Percentiles rank a stretch among this genome's conserved stretches.
These are phyloP conservation scores for Lerista edwardsae DNA, from an alignment of 2,797 vertebrate species.

Conservation along the genomic window DNA sequence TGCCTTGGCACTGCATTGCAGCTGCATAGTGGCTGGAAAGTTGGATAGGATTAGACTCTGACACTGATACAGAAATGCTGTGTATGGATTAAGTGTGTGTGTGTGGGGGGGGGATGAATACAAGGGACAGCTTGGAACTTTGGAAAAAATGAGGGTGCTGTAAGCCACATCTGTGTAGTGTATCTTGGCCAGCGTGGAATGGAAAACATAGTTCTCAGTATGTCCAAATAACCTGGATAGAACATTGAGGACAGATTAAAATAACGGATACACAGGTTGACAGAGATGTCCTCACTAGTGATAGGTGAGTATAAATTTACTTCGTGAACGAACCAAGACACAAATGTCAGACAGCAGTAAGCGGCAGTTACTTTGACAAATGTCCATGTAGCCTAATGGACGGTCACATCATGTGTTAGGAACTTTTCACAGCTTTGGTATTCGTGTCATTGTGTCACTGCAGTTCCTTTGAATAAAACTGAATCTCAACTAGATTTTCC, in stretches of 20 bases:
- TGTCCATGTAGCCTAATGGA: background rate
- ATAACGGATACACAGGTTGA: background rate
- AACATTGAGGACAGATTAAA: background rate
- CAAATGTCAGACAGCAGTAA: background rate
- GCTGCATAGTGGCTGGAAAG: no score
- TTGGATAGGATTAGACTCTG: no score
- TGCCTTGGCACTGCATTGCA: no score
- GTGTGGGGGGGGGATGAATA: no score
- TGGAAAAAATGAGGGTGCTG: no score
- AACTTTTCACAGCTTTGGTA: background rate
- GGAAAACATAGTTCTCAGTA: no score
- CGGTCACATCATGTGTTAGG: background rate
- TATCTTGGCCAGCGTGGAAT: no score
- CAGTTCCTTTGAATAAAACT: conserved; percentile 8
- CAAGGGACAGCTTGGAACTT: no score
- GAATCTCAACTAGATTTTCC: background rate
- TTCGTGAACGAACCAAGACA: background rate
- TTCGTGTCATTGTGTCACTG: background rate
- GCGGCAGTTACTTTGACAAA: background rate
- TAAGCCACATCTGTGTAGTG: no score
- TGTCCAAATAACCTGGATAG: background rate
- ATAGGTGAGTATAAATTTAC: background rate
- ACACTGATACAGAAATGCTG: background rate
- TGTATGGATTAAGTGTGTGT: background rate
- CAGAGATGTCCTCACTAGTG: background rate